A percentile compares a stretch with the other conserved stretches of the same genome.
phyloP scores from a whole-genome alignment of 2,888 invertebrate species.

The Parasteatoda lunata region DNA sequence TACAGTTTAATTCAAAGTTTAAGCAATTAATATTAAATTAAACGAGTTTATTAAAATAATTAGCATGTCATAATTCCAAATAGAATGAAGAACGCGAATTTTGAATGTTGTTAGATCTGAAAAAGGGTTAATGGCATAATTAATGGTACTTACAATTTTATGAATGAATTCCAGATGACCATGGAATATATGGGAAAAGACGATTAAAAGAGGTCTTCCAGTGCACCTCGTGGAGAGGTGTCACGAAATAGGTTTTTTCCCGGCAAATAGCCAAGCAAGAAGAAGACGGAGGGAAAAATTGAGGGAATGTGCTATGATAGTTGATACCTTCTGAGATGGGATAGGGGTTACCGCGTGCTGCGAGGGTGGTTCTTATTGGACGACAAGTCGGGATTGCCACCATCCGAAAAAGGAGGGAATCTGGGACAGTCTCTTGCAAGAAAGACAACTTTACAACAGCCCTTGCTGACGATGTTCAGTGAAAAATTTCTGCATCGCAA shows the following conservation, averaged over 20 bases:
- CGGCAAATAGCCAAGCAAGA: slow-evolving; percentile 32
- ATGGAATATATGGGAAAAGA: slow-evolving; percentile 9
- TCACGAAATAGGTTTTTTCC: slow-evolving; percentile 12
- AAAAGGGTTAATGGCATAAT: neutral
- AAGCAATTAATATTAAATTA: too few relatives aligned
- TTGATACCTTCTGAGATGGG: slow-evolving; percentile 42
- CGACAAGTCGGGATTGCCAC: slow-evolving; percentile 30
- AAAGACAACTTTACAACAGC: neutral
- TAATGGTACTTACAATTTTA: slow-evolving; percentile 9
- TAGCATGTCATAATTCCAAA: too few relatives aligned
- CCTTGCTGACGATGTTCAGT: neutral
- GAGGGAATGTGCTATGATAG: slow-evolving; percentile 55
- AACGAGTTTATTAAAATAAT: too few relatives aligned
- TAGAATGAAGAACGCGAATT: neutral
- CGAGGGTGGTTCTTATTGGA: slow-evolving; percentile 63
- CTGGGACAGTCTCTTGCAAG: slow-evolving; percentile 8
- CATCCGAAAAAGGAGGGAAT: slow-evolving; percentile 60
- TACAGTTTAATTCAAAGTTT: too few relatives aligned
- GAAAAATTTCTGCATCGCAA: neutral
- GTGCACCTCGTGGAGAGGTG: slow-evolving; percentile 7
- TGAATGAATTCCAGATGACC: slow-evolving; percentile 24
- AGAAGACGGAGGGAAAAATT: neutral
- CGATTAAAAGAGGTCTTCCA: neutral
- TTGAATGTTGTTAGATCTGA: neutral
- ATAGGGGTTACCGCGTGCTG: slow-evolving; percentile 31